Conservation (phyloP, 2,797 vertebrate species). For the Cichlasoma orientale region DNA sequence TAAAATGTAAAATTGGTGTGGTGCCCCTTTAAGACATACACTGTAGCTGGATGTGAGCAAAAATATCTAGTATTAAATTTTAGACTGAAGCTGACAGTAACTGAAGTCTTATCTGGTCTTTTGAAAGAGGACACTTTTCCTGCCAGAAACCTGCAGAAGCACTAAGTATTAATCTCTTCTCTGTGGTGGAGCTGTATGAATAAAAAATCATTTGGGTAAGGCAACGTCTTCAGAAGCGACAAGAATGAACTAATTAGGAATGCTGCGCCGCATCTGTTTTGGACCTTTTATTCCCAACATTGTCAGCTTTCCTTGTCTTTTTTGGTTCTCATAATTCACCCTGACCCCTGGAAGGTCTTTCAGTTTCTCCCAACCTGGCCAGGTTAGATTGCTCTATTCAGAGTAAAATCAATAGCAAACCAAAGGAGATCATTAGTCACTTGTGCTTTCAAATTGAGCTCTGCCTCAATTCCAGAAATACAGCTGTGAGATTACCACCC, state of each 20-base stretch:
- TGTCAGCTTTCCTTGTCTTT: constrained; percentile 23
- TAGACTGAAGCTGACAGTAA: neutral
- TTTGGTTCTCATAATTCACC: constrained; percentile 16
- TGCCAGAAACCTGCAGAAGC: constrained; percentile 31
- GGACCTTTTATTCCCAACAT: constrained; percentile 28
- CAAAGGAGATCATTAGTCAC: constrained; percentile 66
- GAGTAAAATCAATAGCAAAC: constrained; percentile 62
- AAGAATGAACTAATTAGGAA: constrained; percentile 43
- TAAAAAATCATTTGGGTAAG: constrained; percentile 25
- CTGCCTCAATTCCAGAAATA: constrained; percentile 63
- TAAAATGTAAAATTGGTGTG: constrained; percentile 3
- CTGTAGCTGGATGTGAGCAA: neutral
- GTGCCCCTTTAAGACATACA: neutral
- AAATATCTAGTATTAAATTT: constrained; percentile 4
- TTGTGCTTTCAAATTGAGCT: constrained; percentile 52
- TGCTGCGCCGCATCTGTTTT: constrained; percentile 13
- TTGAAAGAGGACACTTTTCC: constrained; percentile 28
- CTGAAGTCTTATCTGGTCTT: neutral
- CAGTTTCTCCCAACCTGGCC: constrained; percentile 27
- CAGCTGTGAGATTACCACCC: constrained; percentile 68
- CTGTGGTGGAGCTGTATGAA: constrained; percentile 25
- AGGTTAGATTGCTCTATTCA: constrained; percentile 51
- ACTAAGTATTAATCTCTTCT: constrained; percentile 28
- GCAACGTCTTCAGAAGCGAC: constrained; percentile 25
- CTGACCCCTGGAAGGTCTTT: constrained; percentile 26